Evolutionary conservation across 2,113 vertebrate species (phyloP), one percentile per base, ranked within the genome.

Genomic region (Glareola pratincola): DNA sequence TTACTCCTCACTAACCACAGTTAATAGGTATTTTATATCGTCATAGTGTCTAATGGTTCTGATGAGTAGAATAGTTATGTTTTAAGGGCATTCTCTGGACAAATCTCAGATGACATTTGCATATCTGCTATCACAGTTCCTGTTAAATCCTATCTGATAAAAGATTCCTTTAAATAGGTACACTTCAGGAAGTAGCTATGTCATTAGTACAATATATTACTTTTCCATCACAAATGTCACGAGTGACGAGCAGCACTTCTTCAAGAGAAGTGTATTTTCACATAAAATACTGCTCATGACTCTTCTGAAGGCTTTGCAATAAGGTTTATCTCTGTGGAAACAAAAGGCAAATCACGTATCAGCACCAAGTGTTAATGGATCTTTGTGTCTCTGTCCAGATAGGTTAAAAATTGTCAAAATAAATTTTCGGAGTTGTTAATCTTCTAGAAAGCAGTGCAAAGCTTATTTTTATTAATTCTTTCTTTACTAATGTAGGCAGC

Each of bases 401-500:
- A 74, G 11, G 60, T 72, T 85, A 84, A 66, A 63, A 73, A 26
- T 6, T 8, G 12, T 41, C 18, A 66, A 73, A 72, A 79, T 73
- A 74, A 57, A 17, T 81, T 67, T 83, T 60, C 20, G 8, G 17
- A 27, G 11, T 66, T 90, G 32, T 86, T 88, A 37, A 43, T 92
- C 51, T 64, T 18, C 62, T 69, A 69, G 48, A 53, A 96, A 88
- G 45, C 39, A 68, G 34, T 4, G 7, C 37, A 67, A 85, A 85
- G 29, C 30, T 83, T 41, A 14, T 23, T 74, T 79, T 75, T 94
- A 78, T 82, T 71, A 66, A 88, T 41, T 95, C 76, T 88, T 90
- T 94, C 68, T 73, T 94, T 76, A 30, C 86, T 56, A 54, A 62
- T 84, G 4, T 85, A 99, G 99, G 98, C 99, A 98, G 96, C 98